Evolutionary conservation across 1,140 invertebrate genomes (phyloP).

Genomic region (Rhyzopertha dominica): DNA sequence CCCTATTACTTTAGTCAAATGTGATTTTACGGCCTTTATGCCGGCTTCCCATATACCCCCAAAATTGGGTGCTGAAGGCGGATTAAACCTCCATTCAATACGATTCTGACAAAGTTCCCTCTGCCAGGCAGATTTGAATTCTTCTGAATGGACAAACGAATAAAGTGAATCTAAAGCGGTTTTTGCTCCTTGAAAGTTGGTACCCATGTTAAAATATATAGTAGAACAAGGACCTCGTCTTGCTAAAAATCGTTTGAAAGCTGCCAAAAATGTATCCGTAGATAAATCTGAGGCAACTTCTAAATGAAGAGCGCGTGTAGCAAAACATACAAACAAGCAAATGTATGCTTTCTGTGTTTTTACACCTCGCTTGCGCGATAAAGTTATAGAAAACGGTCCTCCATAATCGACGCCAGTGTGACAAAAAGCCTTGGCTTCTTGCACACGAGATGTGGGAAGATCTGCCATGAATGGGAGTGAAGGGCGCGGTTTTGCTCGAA

Average conservation of each 20-base stretch:
- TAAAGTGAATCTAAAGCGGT: no score
- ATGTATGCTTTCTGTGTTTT: constrained; percentile 26
- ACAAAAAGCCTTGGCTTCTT: neutral
- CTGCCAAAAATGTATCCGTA: constrained; percentile 27
- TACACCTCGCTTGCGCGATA: constrained; percentile 8
- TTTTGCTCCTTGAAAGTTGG: constrained; percentile 24
- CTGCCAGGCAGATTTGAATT: no score
- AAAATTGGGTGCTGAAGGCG: no score
- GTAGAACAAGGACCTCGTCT: constrained; percentile 16
- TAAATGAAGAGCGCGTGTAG: constrained; percentile 26
- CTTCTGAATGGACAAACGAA: no score
- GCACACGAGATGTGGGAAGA: constrained; percentile 10
- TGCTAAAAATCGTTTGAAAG: constrained; percentile 28
- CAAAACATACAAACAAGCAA: constrained; percentile 33
- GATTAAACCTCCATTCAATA: no score
- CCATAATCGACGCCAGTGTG: neutral
- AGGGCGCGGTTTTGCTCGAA: constrained; percentile 2
- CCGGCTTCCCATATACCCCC: no score
- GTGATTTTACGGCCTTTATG: no score
- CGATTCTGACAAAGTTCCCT: no score
- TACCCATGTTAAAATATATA: constrained; percentile 32
- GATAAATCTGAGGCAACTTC: constrained; percentile 26
- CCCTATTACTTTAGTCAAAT: no score
- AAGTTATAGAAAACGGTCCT: constrained; percentile 1
- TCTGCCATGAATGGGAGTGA: constrained; percentile 15